Evolutionary conservation across 2,797 vertebrate species (phyloP).

Genomic region (Streptopelia turtur): DNA sequence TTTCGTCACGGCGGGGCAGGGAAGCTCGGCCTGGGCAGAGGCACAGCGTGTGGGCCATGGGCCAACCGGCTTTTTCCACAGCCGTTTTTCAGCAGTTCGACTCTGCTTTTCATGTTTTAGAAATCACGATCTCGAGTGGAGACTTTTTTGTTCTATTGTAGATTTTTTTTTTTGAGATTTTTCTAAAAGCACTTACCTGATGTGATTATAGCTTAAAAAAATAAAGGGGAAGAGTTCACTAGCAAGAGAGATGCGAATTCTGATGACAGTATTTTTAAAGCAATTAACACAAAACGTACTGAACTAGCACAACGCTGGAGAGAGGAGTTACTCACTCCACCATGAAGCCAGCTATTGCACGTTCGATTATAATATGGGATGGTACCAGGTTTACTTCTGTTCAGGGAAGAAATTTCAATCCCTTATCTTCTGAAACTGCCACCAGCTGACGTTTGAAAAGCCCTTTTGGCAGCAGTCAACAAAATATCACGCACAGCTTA

Average conservation of each 20-base stretch:
- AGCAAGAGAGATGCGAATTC: not conserved
- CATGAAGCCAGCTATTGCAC: not conserved
- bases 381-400: not conserved
- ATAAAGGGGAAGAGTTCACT: not conserved
- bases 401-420: not conserved
- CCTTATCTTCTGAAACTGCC: not conserved
- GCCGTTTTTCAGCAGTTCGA: not conserved
- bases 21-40: not conserved
- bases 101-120: not conserved
- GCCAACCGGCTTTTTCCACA: not conserved
- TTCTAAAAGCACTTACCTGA: constrained; percentile 70
- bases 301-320: not conserved
- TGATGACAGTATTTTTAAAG: not conserved
- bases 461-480: not conserved
- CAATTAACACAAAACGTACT: not conserved
- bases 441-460: not conserved
- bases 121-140: not conserved
- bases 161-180: not conserved
- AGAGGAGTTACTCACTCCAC: not conserved
- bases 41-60: not conserved
- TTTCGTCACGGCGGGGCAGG: constrained; percentile 6
- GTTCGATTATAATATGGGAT: not conserved
- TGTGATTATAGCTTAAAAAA: constrained; percentile 20
- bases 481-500: not conserved
- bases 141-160: not conserved